Conservation (phyloP, 2,888 invertebrate species). For the Strigamia crassipes region DNA sequence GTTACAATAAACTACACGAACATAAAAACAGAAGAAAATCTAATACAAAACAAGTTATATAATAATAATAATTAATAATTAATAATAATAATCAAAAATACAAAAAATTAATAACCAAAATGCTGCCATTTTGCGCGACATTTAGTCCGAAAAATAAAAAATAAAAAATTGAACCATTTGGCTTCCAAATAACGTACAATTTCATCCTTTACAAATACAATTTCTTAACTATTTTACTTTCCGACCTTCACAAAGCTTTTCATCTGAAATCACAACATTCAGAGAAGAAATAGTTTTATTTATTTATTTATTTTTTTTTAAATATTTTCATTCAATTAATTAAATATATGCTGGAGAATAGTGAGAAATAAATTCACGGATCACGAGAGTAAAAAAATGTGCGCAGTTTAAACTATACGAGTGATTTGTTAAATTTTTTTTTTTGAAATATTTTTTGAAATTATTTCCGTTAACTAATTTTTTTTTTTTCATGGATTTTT, state of each 20-base stretch:
- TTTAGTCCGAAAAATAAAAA: neutral
- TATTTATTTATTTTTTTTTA: no score
- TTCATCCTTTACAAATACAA: neutral
- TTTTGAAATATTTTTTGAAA: neutral
- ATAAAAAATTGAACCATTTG: neutral
- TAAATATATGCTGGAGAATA: neutral
- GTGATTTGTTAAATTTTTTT: neutral
- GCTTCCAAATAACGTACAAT: neutral
- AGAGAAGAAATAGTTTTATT: neutral
- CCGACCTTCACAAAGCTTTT: neutral
- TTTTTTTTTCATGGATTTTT: neutral
- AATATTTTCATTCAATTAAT: neutral
- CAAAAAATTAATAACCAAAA: no score
- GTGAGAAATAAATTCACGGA: neutral
- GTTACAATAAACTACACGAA: neutral
- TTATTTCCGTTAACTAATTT: neutral
- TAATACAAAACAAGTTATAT: conserved; percentile 16
- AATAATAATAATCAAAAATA: neutral
- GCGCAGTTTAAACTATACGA: conserved; percentile 11
- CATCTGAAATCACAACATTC: conserved; percentile 6
- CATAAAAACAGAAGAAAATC: neutral
- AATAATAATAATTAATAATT: neutral
- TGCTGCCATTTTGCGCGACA: neutral
- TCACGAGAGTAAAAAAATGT: conserved; percentile 41
- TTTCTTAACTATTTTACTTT: neutral